A percentile compares a stretch with the other conserved stretches of the same genome.
Conservation (phyloP, 2,113 vertebrate genomes). For the Nesogale talazaci region DNA sequence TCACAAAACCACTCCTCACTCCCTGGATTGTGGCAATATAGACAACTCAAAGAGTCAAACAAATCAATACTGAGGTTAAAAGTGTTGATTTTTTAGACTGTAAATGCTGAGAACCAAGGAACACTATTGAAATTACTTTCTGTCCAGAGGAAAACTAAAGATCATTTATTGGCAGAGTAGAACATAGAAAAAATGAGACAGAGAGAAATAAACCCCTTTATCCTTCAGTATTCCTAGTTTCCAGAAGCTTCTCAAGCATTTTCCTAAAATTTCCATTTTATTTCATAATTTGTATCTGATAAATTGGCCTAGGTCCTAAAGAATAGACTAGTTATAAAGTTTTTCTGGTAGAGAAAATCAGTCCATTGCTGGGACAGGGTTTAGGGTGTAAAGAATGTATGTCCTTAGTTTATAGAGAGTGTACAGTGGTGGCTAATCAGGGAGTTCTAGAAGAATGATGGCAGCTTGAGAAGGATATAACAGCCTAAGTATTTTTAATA, state of each 20-base stretch:
- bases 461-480: neutral
- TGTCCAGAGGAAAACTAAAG: neutral
- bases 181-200: neutral
- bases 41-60: neutral
- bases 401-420: constrained; percentile 9
- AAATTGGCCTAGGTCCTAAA: neutral
- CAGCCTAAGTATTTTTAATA: no score
- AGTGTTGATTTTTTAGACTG: constrained; percentile 26
- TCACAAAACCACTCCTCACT: neutral
- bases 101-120: neutral
- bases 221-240: constrained; percentile 1
- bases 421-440: neutral
- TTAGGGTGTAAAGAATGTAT: neutral
- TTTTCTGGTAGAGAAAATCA: neutral
- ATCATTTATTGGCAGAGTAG: constrained; percentile 12
- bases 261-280: constrained; percentile 12
- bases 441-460: neutral
- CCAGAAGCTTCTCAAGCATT: constrained; percentile 23
- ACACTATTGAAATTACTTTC: constrained; percentile 39
- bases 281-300: neutral
- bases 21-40: constrained; percentile 18
- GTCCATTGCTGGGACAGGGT: neutral
- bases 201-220: constrained; percentile 20
- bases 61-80: constrained; percentile 22
- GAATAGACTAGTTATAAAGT: neutral